Evolutionary conservation across 2,888 invertebrate genomes (phyloP).

Genomic region (Prosapia bicincta): DNA sequence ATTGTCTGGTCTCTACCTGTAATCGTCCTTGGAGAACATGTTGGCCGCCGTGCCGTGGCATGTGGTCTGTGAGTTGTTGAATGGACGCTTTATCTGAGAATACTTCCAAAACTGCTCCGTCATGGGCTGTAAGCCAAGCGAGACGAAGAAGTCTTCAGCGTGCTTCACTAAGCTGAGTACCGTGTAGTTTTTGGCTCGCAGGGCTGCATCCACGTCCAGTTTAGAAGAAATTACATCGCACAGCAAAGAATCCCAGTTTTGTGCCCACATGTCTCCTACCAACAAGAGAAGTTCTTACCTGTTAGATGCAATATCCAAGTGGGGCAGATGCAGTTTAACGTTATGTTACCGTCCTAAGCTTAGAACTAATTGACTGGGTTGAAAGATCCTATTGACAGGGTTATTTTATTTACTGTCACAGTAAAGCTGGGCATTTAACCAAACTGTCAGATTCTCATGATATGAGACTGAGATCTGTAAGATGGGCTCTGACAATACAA

Average conservation of each 20-base stretch:
- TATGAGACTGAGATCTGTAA: too few relatives aligned
- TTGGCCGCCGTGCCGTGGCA: slow-evolving; percentile 52
- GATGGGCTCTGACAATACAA: too few relatives aligned
- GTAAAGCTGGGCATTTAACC: too few relatives aligned
- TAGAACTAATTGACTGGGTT: too few relatives aligned
- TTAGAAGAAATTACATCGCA: slow-evolving; percentile 39
- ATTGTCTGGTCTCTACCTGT: too few relatives aligned
- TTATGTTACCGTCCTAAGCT: too few relatives aligned
- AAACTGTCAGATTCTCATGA: too few relatives aligned
- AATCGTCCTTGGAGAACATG: slow-evolving; percentile 48
- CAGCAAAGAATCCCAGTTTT: slow-evolving; percentile 45
- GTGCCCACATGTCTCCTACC: slow-evolving; percentile 49
- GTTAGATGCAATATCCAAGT: too few relatives aligned
- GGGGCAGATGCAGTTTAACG: too few relatives aligned
- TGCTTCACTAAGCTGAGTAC: slow-evolving; percentile 54
- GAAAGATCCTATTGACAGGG: too few relatives aligned
- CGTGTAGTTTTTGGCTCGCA: slow-evolving; percentile 45
- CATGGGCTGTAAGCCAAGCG: slow-evolving; percentile 46
- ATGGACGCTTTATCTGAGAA: slow-evolving; percentile 37
- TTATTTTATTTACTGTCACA: too few relatives aligned
- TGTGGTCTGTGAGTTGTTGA: slow-evolving; percentile 34
- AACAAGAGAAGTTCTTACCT: too few relatives aligned
- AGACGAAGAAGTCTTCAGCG: slow-evolving; percentile 47
- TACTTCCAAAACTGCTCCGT: slow-evolving; percentile 42
- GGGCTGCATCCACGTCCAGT: slow-evolving; percentile 50